phyloP scores from a whole-genome alignment of 2,888 invertebrate species.

The Drosophila fungiperda region DNA sequence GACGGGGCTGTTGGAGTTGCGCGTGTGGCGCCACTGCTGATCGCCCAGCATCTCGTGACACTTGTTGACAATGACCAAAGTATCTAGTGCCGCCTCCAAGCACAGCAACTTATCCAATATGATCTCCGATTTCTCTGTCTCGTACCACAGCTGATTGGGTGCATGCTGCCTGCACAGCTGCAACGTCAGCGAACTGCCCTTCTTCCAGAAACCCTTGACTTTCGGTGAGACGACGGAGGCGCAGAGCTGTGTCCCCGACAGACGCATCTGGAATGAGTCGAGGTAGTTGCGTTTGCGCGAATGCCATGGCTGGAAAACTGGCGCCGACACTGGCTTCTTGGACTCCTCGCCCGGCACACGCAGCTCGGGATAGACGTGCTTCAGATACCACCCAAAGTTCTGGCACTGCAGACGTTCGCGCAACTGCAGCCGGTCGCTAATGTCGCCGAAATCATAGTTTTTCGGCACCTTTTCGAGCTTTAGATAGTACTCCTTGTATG shows the following conservation, averaged over 20 bases:
- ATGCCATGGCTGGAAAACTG: conserved; percentile 92
- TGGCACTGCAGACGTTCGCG: conserved; percentile 92
- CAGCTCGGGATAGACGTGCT: conserved; percentile 97
- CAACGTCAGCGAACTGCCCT: conserved; percentile 89
- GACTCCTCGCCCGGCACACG: conserved; percentile 86
- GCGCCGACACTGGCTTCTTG: conserved; percentile 84
- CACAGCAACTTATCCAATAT: conserved; percentile 94
- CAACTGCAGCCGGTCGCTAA: conserved; percentile 90
- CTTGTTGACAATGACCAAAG: conserved; percentile 91
- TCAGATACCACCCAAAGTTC: conserved; percentile 96
- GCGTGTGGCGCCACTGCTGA: conserved; percentile 96
- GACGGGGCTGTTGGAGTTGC: conserved; percentile 89
- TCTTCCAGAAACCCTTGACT: conserved; percentile 87
- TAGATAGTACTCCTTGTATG: conserved; percentile 90
- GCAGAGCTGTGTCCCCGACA: conserved; percentile 91
- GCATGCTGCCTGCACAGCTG: conserved; percentile 88
- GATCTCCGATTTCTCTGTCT: conserved; percentile 93
- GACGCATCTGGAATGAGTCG: conserved; percentile 90
- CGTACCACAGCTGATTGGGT: conserved; percentile 90
- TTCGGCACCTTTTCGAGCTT: conserved; percentile 83
- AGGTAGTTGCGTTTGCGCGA: conserved; percentile 91
- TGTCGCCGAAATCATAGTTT: conserved; percentile 90
- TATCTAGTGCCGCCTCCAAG: conserved; percentile 89
- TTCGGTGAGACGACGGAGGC: conserved; percentile 87
- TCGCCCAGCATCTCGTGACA: conserved; percentile 96